Conservation (phyloP, 2,797 vertebrate species). For the Alauda arvensis region DNA sequence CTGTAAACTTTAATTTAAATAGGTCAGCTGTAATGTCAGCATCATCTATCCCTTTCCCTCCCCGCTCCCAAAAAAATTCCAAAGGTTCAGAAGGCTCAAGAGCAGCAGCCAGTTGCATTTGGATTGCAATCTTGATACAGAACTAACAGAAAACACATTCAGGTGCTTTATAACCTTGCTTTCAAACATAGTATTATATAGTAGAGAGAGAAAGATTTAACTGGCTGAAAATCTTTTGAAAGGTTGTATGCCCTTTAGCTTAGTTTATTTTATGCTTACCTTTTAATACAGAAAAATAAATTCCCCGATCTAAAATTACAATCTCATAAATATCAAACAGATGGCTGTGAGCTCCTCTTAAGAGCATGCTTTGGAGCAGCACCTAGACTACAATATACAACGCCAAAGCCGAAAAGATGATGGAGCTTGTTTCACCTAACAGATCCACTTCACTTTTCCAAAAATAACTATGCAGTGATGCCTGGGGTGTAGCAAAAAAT, state of each 20-base stretch:
- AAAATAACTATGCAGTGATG: background rate
- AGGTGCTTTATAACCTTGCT: background rate
- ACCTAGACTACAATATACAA: background rate
- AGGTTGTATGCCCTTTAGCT: conserved; percentile 39
- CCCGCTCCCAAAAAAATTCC: rapidly evolving
- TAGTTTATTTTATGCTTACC: conserved; percentile 36
- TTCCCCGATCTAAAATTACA: conserved; percentile 46
- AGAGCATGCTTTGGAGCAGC: background rate
- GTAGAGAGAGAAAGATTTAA: background rate
- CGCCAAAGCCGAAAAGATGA: background rate
- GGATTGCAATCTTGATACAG: background rate
- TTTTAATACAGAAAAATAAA: conserved; percentile 52
- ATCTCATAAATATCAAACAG: conserved; percentile 50
- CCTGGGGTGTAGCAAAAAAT: background rate
- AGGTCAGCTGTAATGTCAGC: background rate
- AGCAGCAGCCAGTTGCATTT: background rate
- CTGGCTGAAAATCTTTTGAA: conserved; percentile 22
- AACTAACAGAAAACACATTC: background rate
- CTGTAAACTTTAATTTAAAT: background rate
- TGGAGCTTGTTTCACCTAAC: background rate
- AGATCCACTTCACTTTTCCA: background rate
- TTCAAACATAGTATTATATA: background rate
- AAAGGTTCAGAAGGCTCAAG: background rate
- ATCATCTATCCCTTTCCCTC: background rate
- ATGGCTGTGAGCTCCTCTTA: conserved; percentile 28